A percentile compares a stretch with the other conserved stretches of the same genome.
phyloP scores from a whole-genome alignment of 2,888 invertebrate genomes.

The Folsomia candida region DNA sequence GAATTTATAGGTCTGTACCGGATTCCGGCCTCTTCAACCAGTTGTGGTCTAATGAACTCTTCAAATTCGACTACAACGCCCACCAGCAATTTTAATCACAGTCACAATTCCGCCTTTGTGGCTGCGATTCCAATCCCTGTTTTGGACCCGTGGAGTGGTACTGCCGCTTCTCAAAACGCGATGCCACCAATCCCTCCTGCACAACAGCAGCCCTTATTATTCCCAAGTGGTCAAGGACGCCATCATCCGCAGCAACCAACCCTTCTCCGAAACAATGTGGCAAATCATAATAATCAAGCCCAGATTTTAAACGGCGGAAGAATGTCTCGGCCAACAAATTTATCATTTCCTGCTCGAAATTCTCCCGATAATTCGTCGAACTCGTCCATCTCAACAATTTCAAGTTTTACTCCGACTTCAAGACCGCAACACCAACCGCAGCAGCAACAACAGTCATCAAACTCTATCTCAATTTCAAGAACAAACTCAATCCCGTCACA shows the following conservation, averaged over 20 bases:
- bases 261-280: background rate
- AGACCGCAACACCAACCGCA: no score
- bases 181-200: background rate
- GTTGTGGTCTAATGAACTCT: constrained; percentile 26
- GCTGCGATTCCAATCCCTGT: background rate
- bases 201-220: background rate
- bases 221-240: background rate
- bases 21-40: constrained; percentile 28
- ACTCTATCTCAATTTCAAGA: background rate
- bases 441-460: background rate
- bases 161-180: background rate
- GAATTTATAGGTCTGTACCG: constrained; percentile 23
- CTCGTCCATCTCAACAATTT: background rate
- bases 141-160: constrained; percentile 18
- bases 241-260: background rate
- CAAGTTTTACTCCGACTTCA: background rate
- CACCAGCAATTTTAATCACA: background rate
- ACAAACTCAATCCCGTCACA: background rate
- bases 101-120: constrained; percentile 2
- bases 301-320: background rate
- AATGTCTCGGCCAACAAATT: background rate
- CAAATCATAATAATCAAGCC: background rate
- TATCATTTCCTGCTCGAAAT: background rate
- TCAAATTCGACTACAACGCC: constrained; percentile 1
- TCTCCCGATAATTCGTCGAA: background rate